These are phyloP conservation scores for Scaptomyza flava DNA, from an alignment of 2,888 invertebrate genomes.

Conservation along the genomic window DNA sequence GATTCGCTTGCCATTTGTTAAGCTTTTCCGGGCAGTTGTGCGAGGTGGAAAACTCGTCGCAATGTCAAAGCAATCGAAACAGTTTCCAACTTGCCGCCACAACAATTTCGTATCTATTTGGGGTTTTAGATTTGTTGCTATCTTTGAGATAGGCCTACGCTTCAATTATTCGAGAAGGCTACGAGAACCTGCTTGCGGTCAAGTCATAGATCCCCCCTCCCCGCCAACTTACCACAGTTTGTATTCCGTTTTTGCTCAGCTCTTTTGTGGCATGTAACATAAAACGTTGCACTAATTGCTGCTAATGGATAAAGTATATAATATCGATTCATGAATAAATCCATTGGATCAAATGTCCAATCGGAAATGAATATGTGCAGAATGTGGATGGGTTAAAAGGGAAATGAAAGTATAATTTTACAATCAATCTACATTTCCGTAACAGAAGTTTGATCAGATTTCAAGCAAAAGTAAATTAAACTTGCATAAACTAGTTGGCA, in stretches of 20 bases:
- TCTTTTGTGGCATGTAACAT: slow-evolving; percentile 48
- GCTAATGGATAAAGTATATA: slow-evolving; percentile 56
- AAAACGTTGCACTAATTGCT: slow-evolving; percentile 62
- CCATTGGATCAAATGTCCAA: slow-evolving; percentile 24
- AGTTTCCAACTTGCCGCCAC: slow-evolving; percentile 48
- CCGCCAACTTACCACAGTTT: slow-evolving; percentile 17
- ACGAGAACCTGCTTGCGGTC: slow-evolving; percentile 18
- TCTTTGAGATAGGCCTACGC: slow-evolving; percentile 53
- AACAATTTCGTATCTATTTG: slow-evolving; percentile 45
- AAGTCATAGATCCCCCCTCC: slow-evolving; percentile 10
- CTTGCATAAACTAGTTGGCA: slow-evolving; percentile 13
- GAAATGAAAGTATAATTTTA: slow-evolving; percentile 4
- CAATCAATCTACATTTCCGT: slow-evolving; percentile 2
- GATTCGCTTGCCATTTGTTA: slow-evolving; percentile 53
- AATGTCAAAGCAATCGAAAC: slow-evolving; percentile 60
- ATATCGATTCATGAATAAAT: neutral
- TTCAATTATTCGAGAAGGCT: slow-evolving; percentile 76
- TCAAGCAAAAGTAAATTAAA: neutral
- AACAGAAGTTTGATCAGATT: neutral
- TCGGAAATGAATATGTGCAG: slow-evolving; percentile 14
- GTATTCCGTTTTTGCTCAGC: slow-evolving; percentile 38
- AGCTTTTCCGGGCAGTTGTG: slow-evolving; percentile 43
- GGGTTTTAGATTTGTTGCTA: slow-evolving; percentile 1
- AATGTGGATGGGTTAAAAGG: neutral
- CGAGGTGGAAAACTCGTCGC: slow-evolving; percentile 30